Evolutionary conservation across 1,140 invertebrate species (phyloP).

Genomic region (Callitettix versicolor): DNA sequence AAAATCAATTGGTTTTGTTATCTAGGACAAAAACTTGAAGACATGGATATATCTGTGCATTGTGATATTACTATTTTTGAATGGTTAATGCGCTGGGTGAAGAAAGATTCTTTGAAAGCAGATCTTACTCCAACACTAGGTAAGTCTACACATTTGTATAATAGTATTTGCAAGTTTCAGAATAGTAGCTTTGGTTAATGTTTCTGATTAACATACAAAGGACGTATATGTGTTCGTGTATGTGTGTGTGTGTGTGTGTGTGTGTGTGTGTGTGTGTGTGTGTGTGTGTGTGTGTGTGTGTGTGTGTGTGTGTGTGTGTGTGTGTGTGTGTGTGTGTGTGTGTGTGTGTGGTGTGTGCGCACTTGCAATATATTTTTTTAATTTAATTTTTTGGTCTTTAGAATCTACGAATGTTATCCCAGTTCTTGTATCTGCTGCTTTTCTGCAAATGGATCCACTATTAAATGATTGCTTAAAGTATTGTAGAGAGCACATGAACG

Average conservation of each 20-base stretch:
- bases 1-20: slow-evolving; percentile 8
- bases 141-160: too few relatives aligned
- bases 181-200: too few relatives aligned
- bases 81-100: slow-evolving; percentile 93
- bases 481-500: slow-evolving; percentile 67
- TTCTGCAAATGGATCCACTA: slow-evolving; percentile 85
- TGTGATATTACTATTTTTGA: slow-evolving; percentile 90
- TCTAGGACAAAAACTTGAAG: slow-evolving; percentile 67
- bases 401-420: slow-evolving; percentile 80
- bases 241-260: too few relatives aligned
- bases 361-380: too few relatives aligned
- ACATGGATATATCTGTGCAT: slow-evolving; percentile 93
- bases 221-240: too few relatives aligned
- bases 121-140: slow-evolving; percentile 6
- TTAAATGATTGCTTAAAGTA: slow-evolving; percentile 69
- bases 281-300: too few relatives aligned
- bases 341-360: too few relatives aligned
- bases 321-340: too few relatives aligned
- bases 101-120: slow-evolving; percentile 29
- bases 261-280: too few relatives aligned
- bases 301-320: too few relatives aligned
- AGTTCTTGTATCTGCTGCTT: slow-evolving; percentile 85
- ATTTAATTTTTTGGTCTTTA: slow-evolving; percentile 27
- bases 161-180: too few relatives aligned
- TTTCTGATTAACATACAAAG: too few relatives aligned